Percentiles rank a stretch among this genome's conserved stretches.
Conservation (phyloP, 2,113 vertebrate genomes). For the Peromyscus leucopus region DNA sequence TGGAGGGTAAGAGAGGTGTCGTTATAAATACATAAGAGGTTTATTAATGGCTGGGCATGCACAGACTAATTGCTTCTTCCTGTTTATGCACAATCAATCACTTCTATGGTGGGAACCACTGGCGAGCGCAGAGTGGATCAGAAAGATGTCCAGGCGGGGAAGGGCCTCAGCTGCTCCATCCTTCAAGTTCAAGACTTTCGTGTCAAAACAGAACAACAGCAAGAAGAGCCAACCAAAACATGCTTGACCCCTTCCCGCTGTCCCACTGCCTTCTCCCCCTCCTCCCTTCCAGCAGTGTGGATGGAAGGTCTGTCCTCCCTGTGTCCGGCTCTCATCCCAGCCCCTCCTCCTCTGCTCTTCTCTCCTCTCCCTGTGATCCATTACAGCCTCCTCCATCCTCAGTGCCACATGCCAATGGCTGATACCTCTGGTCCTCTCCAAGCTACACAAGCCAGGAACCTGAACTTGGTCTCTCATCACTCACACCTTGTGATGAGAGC, state of each 20-base stretch:
- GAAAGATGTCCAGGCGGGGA: neutral
- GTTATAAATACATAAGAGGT: conserved; percentile 75
- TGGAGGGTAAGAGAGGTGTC: conserved; percentile 68
- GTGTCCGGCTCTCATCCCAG: neutral
- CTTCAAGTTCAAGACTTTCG: neutral
- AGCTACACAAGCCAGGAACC: no score
- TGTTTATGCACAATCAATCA: conserved; percentile 80
- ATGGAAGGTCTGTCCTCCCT: neutral
- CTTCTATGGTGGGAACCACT: conserved; percentile 14
- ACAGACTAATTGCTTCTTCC: conserved; percentile 80
- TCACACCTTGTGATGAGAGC: accelerated
- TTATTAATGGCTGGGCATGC: conserved; percentile 80
- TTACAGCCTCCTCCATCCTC: neutral
- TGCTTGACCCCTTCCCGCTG: neutral
- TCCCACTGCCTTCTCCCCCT: neutral
- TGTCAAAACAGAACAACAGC: neutral
- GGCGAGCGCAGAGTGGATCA: neutral
- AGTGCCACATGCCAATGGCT: neutral
- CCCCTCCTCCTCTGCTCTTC: neutral
- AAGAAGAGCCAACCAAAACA: neutral
- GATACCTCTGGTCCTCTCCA: neutral
- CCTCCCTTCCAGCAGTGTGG: neutral
- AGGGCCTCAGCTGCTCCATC: neutral
- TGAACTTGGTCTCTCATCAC: neutral
- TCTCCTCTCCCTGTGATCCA: neutral